Evolutionary conservation across 92 coral and sea anemone species (phyloP), one percentile per base, ranked within the genome.

Genomic region (Paramuricea clavata): DNA sequence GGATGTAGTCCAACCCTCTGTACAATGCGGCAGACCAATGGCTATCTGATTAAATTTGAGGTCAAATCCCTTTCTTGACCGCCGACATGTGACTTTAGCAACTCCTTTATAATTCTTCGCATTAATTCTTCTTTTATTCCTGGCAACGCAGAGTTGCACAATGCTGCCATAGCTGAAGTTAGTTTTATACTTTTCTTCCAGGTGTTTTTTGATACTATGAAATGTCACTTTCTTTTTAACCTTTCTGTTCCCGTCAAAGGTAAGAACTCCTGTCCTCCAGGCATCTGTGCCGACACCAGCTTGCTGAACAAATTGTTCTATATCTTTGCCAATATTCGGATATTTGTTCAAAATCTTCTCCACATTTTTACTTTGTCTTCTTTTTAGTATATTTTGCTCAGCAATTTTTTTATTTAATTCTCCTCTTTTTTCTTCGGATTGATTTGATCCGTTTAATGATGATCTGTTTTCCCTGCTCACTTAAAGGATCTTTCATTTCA

Each of bases 301-400:
- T 21, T 74, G 49, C 62, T 81, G n/a, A 41, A 70, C 86, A 80
- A 87, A 78, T 32, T 71, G 42, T 87, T 87, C 90, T 26, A 87
- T 81, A 50, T 69, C 86, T 44, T 70, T 54, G 33, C 90, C 91
- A 69, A 91, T 87, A 69, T 83, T 88, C n/a, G 88, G 84, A 73
- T 91, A 87, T 74, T 87, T 89, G 28, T 33, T 54, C 25, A 91
- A 11, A 52, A 87, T 78, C 28, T 52, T 85, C 21, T 83, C 81
- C 21, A 91, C 87, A 78, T 77, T 85, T 85, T 91, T 91, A 76
- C 91, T 87, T n/a, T n/a, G n/a, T 27, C 78, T 69, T 75, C 91
- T 84, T 59, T 77, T 91, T 32, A 91, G 60, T 76, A 91, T 78
- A 6, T 91, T 21, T 61, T 83, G 54, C 39, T 71, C 84, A 23